Percentiles rank a stretch among this genome's conserved stretches.
Conservation (phyloP, 1,140 invertebrate species). For the Protaetia brevitarsis region DNA sequence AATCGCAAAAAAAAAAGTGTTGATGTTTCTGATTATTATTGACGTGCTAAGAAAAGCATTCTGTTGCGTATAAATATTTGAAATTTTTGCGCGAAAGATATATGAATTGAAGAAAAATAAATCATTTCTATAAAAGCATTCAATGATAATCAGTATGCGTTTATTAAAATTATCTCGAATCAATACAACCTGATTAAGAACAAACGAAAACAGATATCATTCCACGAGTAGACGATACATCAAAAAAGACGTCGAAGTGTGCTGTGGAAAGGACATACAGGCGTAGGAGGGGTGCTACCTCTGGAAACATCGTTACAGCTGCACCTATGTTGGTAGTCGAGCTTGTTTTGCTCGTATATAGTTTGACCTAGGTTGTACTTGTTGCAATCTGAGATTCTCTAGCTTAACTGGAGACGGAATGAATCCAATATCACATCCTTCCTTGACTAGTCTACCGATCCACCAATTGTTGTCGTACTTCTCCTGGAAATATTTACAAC, state of each 20-base stretch:
- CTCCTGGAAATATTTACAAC: no score
- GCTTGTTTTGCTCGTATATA: conserved; percentile 77
- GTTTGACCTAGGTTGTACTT: conserved; percentile 71
- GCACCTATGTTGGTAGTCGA: conserved; percentile 85
- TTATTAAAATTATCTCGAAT: neutral
- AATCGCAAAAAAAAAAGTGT: no score
- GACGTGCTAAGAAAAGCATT: no score
- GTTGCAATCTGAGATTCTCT: conserved; percentile 88
- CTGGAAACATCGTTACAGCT: conserved; percentile 73
- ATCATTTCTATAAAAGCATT: neutral
- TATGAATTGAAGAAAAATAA: no score
- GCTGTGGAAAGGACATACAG: conserved; percentile 67
- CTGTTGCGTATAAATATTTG: no score
- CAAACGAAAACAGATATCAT: conserved; percentile 16
- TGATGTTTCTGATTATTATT: no score
- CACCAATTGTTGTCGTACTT: conserved; percentile 99
- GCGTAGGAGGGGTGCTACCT: conserved; percentile 97
- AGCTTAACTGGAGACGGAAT: conserved; percentile 98
- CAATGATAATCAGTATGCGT: neutral
- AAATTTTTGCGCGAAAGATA: no score
- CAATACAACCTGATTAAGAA: conserved; percentile 11
- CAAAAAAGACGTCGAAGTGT: conserved; percentile 31
- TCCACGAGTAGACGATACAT: conserved; percentile 31
- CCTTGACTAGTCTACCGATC: conserved; percentile 97
- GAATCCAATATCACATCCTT: conserved; percentile 96